Evolutionary conservation across 2,113 vertebrate species (phyloP), one percentile per base, ranked within the genome.

Genomic region (Mohoua ochrocephala): DNA sequence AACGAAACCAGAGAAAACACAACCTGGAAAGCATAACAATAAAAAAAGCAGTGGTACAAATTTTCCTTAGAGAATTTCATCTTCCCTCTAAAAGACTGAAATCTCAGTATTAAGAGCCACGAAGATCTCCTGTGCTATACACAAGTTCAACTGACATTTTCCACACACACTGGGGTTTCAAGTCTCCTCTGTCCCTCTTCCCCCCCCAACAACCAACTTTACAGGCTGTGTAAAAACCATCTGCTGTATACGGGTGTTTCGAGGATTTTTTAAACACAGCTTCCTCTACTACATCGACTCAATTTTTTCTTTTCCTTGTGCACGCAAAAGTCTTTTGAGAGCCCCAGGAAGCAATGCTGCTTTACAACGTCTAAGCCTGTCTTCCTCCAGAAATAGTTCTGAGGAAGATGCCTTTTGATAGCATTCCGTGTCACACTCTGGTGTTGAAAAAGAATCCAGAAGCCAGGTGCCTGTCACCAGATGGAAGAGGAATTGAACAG

Each of bases 381-480:
- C 64, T 89, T 94, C 83, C 87, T 91, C 67, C 75, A 93, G 81
- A 90, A 90, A 83, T 9, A 74, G 39, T 73, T 94, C 81, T 83
- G 81, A 94, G 82, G 44, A 94, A 71, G 33, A 7, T 49, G 73
- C 71, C 61, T 57, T 94, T 23, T n/a, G 75, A 73, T 56, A 84
- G 77, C 81, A 76, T 88, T 92, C 52, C 2, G 0, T 33, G 44
- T 61, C 76, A 91, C 93, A 33, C 76, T 95, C 85, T 39, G 89
- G 75, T 82, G 73, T 37, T 76, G 39, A 74, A 89, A 94, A 89
- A 57, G 41, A 93, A 89, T 57, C 61, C 56, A 77, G 87, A 83
- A 96, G 86, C 64, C 80, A 76, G 79, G 79, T 95, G 87, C 83
- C 88, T 80, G 84, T 68, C 86, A 89, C 53, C n/a, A 86, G 57